These are phyloP conservation scores for Thunnus albacares DNA, from an alignment of 2,797 vertebrate species.

Conservation along the genomic window DNA sequence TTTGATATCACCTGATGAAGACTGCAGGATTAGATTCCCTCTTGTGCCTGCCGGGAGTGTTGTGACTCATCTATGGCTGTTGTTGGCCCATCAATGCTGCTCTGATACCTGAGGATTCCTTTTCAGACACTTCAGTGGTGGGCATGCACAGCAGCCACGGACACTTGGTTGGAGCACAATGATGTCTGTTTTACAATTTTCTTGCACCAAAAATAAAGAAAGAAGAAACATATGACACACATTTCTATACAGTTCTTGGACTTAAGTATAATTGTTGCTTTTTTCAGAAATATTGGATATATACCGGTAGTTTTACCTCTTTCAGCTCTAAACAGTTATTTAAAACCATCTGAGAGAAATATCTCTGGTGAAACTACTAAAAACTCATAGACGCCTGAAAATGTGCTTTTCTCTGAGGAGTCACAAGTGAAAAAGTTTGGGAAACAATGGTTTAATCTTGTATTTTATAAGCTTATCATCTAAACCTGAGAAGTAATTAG, in stretches of 20 bases:
- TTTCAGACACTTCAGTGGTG: constrained; percentile 30
- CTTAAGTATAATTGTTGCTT: not conserved
- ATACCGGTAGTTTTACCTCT: too few relatives aligned
- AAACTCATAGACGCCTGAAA: not conserved
- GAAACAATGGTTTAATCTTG: not conserved
- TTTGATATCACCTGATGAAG: constrained; percentile 62
- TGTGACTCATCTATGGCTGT: constrained; percentile 54
- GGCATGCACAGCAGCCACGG: constrained; percentile 4
- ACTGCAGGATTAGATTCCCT: constrained; percentile 41
- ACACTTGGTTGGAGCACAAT: not conserved
- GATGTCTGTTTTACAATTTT: not conserved
- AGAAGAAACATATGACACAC: not conserved
- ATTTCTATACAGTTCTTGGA: not conserved
- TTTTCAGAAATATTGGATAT: not conserved
- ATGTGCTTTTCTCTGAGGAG: not conserved
- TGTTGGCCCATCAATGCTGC: constrained; percentile 34
- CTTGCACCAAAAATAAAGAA: not conserved
- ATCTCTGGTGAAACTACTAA: too few relatives aligned
- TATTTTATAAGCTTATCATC: not conserved
- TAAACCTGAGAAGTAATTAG: too few relatives aligned
- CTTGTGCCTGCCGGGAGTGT: constrained; percentile 36
- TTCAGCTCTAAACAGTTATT: too few relatives aligned
- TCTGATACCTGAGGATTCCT: constrained; percentile 39
- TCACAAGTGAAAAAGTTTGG: not conserved
- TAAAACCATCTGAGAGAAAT: not conserved